A percentile compares a stretch with the other conserved stretches of the same genome.
phyloP scores from a whole-genome alignment of 2,113 vertebrate species.

The Phyllostomus discolor region DNA sequence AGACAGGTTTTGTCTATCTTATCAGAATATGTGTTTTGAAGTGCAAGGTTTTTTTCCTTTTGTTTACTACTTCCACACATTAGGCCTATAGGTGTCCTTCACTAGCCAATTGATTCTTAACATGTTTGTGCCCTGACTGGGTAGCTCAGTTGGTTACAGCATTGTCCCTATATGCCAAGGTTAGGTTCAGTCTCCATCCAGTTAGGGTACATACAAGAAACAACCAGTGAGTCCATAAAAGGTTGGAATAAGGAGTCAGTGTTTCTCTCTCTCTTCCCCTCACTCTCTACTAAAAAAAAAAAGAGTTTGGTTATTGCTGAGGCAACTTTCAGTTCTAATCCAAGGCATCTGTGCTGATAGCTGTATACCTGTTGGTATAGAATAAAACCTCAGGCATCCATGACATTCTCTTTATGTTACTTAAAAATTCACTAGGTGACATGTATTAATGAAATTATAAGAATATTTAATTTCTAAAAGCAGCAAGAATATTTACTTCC shows the following conservation, averaged over 20 bases:
- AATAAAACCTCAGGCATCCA: neutral
- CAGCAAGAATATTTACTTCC: neutral
- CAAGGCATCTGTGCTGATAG: neutral
- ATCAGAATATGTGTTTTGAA: neutral
- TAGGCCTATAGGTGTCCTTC: neutral
- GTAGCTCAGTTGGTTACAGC: too few species aligned
- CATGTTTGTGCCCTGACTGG: neutral
- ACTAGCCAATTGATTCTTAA: neutral
- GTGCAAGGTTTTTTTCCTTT: neutral
- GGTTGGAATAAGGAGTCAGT: too few species aligned
- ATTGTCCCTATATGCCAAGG: too few species aligned
- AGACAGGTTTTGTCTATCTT: neutral
- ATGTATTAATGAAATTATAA: neutral
- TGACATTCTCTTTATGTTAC: neutral
- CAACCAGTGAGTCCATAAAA: too few species aligned
- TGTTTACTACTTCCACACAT: neutral
- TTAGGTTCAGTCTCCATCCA: too few species aligned
- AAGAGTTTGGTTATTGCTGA: neutral
- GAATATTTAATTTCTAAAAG: conserved; percentile 6
- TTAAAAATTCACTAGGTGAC: neutral
- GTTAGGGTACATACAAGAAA: too few species aligned
- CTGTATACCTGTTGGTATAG: neutral
- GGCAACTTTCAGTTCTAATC: neutral
- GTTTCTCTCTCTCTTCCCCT: too few species aligned
- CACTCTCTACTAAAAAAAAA: too few species aligned